Conservation (phyloP, 2,888 invertebrate species). For the Gryllus longicercus region DNA sequence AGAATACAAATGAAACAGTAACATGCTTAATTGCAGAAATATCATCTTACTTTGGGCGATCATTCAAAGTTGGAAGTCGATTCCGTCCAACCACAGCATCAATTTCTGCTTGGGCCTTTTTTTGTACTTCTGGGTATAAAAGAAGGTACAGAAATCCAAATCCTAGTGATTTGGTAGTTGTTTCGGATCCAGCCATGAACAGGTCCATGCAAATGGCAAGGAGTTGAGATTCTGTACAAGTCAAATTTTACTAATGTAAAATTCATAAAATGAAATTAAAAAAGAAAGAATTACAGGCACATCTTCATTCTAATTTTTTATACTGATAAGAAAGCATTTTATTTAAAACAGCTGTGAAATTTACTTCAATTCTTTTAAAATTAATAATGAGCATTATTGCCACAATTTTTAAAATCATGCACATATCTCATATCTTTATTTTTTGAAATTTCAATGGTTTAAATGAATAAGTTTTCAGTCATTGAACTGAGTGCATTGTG, state of each 20-base stretch:
- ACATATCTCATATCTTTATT: no score
- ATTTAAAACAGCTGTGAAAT: no score
- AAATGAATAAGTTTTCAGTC: no score
- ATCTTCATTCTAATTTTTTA: no score
- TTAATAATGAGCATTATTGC: no score
- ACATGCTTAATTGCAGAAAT: no score
- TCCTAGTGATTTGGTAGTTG: constrained; percentile 73
- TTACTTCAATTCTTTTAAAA: no score
- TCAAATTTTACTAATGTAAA: background rate
- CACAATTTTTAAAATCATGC: no score
- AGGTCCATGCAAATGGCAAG: constrained; percentile 78
- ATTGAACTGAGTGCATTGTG: no score
- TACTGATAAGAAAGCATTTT: no score
- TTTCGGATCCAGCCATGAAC: constrained; percentile 85
- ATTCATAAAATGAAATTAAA: background rate
- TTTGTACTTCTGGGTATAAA: constrained; percentile 67
- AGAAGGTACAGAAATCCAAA: constrained; percentile 74
- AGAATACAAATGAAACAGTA: no score
- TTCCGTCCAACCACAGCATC: constrained; percentile 68
- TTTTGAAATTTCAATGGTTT: no score
- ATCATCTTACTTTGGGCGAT: constrained; percentile 62
- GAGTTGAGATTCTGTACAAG: constrained; percentile 64
- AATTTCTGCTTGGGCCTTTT: constrained; percentile 72
- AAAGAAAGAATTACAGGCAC: background rate
- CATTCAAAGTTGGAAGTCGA: constrained; percentile 64